phyloP scores from a whole-genome alignment of 2,797 vertebrate species.

The Hirundo rustica region DNA sequence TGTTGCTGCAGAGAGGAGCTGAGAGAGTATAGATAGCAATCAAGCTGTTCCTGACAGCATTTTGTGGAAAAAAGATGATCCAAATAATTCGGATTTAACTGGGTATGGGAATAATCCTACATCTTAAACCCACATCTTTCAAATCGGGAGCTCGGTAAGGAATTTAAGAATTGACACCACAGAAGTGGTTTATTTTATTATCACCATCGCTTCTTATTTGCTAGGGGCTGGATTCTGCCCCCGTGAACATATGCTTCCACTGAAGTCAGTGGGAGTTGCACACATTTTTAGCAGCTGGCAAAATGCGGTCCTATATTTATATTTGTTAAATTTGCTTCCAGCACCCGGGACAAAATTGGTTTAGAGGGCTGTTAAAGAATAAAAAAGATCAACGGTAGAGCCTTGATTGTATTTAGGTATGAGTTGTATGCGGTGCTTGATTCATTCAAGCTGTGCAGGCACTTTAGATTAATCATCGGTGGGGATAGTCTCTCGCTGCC shows the following conservation, averaged over 20 bases:
- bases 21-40: constrained; percentile 61
- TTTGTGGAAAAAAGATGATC: constrained; percentile 2
- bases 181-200: constrained; percentile 26
- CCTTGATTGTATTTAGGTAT: constrained; percentile 11
- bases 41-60: constrained; percentile 66
- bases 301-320: constrained; percentile 28
- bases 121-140: constrained; percentile 8
- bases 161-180: background rate
- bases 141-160: background rate
- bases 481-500: background rate
- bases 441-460: constrained; percentile 44
- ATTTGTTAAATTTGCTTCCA: constrained; percentile 27
- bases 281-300: constrained; percentile 54
- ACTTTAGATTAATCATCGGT: constrained; percentile 13
- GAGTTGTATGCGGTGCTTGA: background rate
- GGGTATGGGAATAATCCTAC: constrained; percentile 10
- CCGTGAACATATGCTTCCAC: constrained; percentile 12
- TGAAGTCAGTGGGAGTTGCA: constrained; percentile 38
- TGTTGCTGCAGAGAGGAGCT: constrained; percentile 46
- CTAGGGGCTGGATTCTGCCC: constrained; percentile 30
- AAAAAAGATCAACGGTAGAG: background rate
- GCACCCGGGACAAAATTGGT: background rate
- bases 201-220: background rate
- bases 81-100: constrained; percentile 46
- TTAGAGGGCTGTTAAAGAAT: constrained; percentile 29